Evolutionary conservation across 2,113 vertebrate genomes (phyloP), one percentile per base, ranked within the genome.

Genomic region (Clarias magur): DNA sequence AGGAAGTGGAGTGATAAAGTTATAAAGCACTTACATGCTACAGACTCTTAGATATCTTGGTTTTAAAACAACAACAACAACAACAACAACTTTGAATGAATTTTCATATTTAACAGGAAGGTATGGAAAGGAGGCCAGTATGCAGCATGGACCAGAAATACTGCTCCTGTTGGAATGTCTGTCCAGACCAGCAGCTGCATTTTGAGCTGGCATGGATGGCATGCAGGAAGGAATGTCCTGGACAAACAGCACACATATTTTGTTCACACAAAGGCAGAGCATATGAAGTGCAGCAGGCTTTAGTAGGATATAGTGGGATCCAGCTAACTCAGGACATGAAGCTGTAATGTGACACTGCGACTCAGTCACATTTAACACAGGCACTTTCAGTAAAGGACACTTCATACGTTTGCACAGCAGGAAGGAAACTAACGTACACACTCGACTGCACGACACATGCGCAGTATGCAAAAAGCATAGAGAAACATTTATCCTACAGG

Each of bases 271-370:
- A 57, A 17, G 72, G 42, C 82, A 70, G 48, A 3, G 9, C 23
- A 16, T 25, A 38, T 53, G 13, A 6, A 42, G 4, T 53, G 27
- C 85, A 86, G 85, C 53, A 68, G 84, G 62, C 42, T 67, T 80
- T 65, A 53, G 82, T 30, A 23, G 82, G 82, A 53, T 67, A 42
- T 34, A 60, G 54, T 21, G 21, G 54, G 23, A 60, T 54, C 19
- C 75, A 56, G 25, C 23, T 13, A 19, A 17, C 42, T 5, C 62
- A n/a, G 23, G 7, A 11, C 84, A 85, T 54, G 57, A 73, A 27
- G 10, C 72, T 72, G 88, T 78, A 89, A 85, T 13, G 42, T 75
- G 86, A 89, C 23, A 48, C 81, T 27, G 42, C 56, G 23, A 16
- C 80, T 30, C 53, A 65, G 27, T 83, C 76, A 78, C 68, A 56